Conservation (phyloP, 2,113 vertebrate genomes). For the Porphyrio hochstetteri region DNA sequence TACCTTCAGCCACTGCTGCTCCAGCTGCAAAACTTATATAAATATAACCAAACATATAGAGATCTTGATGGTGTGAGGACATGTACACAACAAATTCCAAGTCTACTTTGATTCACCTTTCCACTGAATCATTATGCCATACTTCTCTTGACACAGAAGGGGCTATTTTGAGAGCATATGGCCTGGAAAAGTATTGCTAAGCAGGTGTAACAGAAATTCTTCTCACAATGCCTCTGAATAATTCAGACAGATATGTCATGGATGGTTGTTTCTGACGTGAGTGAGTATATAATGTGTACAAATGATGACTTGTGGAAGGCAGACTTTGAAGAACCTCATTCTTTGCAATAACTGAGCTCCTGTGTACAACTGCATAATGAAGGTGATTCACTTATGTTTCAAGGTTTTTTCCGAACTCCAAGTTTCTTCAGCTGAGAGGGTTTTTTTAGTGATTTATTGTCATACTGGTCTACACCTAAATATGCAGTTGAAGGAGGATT, state of each 20-base stretch:
- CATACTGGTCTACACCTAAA: not conserved
- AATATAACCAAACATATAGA: not conserved
- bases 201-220: slow-evolving; percentile 4
- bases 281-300: not conserved
- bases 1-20: not conserved
- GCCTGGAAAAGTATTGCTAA: slow-evolving; percentile 24
- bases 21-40: not conserved
- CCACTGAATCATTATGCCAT: not conserved
- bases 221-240: not conserved
- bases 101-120: not conserved
- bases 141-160: not conserved
- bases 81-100: not conserved
- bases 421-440: not conserved
- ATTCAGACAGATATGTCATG: slow-evolving; percentile 26
- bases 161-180: slow-evolving; percentile 21
- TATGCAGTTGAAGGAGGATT: not conserved
- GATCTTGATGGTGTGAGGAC: not conserved
- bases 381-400: not conserved
- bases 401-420: not conserved
- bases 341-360: not conserved
- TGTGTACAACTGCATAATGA: not conserved
- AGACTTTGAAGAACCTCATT: slow-evolving; percentile 19
- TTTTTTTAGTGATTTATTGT: not conserved
- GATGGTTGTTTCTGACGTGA: slow-evolving; percentile 3
- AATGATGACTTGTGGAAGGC: not conserved